Evolutionary conservation across 2,113 vertebrate species (phyloP), one percentile per base, ranked within the genome.

Genomic region (Trinectes maculatus): DNA sequence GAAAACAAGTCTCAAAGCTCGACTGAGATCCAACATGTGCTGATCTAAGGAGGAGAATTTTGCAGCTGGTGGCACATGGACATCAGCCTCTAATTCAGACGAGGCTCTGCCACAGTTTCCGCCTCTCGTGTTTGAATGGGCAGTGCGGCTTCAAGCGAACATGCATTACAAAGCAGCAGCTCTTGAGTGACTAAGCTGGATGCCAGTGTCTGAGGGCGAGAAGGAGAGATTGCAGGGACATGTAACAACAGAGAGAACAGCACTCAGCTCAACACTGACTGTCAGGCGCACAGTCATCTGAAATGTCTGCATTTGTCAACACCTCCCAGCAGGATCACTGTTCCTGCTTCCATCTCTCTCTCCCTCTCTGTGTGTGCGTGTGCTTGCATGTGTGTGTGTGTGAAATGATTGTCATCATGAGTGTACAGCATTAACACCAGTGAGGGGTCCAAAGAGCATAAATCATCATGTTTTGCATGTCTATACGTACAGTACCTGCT

Each of bases 121-220:
- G 24, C 13, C 19, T 48, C 69, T 43, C 47, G 29, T 70, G 71
- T 85, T 74, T 85, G 57, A 67, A 61, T n/a, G 59, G 70, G 47
- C n/a, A 8, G 37, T 5, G 19, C 49, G 39, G 69, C 78, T 75
- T 78, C 55, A 49, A 60, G 61, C 11, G 55, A 57, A 80, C 71
- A 79, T 67, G 86, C 40, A 10, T 69, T 71, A 84, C 84, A 89
- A 89, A 88, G 80, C 59, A 9, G 51, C 49, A 49, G 55, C 80
- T 84, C 87, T 90, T 87, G 73, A 88, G 55, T 80, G 81, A 83
- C 88, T 84, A 84, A 91, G 85, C 83, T 73, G 25, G 64, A 82
- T 88, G 85, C 91, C 88, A 89, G 86, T 84, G 13, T 87, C 74
- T 74, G 68, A 76, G 70, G 72, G 79, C 67, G 73, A 68, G 65